These are phyloP conservation scores for Gymnoscopelus braueri DNA, from an alignment of 2,797 vertebrate genomes.

Conservation along the genomic window DNA sequence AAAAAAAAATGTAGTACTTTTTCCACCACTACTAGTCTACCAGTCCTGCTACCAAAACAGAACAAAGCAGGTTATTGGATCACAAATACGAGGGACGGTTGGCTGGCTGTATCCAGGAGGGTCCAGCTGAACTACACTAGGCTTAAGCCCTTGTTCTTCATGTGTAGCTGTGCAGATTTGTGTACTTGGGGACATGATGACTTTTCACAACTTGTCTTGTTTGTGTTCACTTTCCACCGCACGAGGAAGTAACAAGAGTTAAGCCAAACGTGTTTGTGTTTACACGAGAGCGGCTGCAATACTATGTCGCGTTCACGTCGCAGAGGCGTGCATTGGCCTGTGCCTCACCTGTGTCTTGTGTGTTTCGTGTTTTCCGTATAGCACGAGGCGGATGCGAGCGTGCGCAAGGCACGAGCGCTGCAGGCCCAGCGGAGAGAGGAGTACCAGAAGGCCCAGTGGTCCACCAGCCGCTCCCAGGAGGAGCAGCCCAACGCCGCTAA, in stretches of 20 bases:
- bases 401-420: constrained; percentile 88
- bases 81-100: too few species aligned
- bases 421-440: constrained; percentile 93
- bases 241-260: neutral
- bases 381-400: constrained; percentile 91
- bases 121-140: too few species aligned
- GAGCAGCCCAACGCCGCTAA: constrained; percentile 87
- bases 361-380: constrained; percentile 70
- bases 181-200: too few species aligned
- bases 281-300: neutral
- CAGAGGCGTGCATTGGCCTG: constrained; percentile 2
- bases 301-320: constrained; percentile 19
- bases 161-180: too few species aligned
- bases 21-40: too few species aligned
- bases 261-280: constrained; percentile 4
- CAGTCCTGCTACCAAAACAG: too few species aligned
- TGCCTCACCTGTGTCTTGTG: constrained; percentile 35
- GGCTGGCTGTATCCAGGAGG: too few species aligned
- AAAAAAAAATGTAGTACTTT: too few species aligned
- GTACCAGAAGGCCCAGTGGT: constrained; percentile 91
- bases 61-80: too few species aligned
- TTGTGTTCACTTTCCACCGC: too few species aligned
- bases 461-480: constrained; percentile 90
- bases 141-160: too few species aligned
- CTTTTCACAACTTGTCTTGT: too few species aligned